These are phyloP conservation scores for Sternarchorhynchus goeldii DNA, from an alignment of 2,797 vertebrate species.

Conservation along the genomic window DNA sequence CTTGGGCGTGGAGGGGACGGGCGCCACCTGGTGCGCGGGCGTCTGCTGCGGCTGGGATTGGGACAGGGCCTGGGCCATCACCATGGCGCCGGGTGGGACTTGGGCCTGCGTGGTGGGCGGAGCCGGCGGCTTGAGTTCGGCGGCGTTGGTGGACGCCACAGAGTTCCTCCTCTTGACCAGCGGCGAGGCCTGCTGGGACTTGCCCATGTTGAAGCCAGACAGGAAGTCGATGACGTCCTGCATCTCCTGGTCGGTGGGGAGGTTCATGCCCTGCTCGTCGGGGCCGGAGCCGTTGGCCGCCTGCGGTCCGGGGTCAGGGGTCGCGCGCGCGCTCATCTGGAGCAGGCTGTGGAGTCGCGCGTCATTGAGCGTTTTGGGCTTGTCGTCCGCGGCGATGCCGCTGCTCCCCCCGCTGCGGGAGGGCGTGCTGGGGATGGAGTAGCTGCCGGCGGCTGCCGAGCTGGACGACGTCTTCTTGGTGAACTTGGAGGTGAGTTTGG, in stretches of 20 bases:
- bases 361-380: constrained; percentile 72
- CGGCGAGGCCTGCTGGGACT: constrained; percentile 95
- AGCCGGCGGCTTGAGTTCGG: constrained; percentile 86
- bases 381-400: constrained; percentile 75
- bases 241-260: constrained; percentile 99
- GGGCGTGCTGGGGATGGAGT: constrained; percentile 90
- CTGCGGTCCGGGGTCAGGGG: constrained; percentile 76
- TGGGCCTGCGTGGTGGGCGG: constrained; percentile 75
- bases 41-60: constrained; percentile 72
- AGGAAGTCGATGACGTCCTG: constrained; percentile 99
- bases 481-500: constrained; percentile 96
- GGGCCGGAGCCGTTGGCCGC: constrained; percentile 83
- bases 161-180: constrained; percentile 94
- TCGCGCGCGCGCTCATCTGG: constrained; percentile 82
- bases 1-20: constrained; percentile 49
- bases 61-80: constrained; percentile 74
- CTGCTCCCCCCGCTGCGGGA: constrained; percentile 79
- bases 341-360: constrained; percentile 85
- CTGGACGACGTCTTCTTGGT: constrained; percentile 93
- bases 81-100: constrained; percentile 77
- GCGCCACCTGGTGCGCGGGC: constrained; percentile 54
- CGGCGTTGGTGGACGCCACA: constrained; percentile 80
- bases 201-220: constrained; percentile 98
- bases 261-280: constrained; percentile 96
- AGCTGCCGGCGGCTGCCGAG: constrained; percentile 82